Conservation (phyloP, 1,140 invertebrate genomes). For the Drosophila seguyi region DNA sequence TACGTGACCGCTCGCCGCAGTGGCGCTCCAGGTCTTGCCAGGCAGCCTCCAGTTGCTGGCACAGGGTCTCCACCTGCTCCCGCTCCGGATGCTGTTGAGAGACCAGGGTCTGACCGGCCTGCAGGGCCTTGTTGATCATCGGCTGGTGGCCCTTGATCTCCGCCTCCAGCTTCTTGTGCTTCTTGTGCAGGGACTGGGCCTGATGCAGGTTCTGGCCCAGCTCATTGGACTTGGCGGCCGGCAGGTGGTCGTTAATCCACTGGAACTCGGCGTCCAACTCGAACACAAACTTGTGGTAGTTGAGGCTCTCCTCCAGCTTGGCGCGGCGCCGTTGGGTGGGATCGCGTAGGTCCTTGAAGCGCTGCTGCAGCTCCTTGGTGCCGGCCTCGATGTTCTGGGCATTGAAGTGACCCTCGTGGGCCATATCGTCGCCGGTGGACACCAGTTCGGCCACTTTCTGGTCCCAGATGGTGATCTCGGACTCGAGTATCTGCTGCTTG, state of each 20-base stretch:
- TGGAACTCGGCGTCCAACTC: slow-evolving; percentile 97
- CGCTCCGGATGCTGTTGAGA: slow-evolving; percentile 91
- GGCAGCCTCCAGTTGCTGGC: slow-evolving; percentile 87
- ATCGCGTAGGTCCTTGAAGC: slow-evolving; percentile 88
- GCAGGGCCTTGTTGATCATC: slow-evolving; percentile 93
- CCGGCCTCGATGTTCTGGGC: slow-evolving; percentile 93
- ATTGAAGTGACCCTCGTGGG: slow-evolving; percentile 97
- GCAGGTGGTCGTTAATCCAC: slow-evolving; percentile 97
- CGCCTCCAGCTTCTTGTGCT: slow-evolving; percentile 95
- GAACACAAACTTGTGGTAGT: slow-evolving; percentile 96
- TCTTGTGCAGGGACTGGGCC: slow-evolving; percentile 96
- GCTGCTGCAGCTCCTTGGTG: slow-evolving; percentile 90
- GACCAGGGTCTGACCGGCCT: slow-evolving; percentile 89
- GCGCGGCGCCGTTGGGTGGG: slow-evolving; percentile 89
- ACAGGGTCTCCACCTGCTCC: slow-evolving; percentile 89
- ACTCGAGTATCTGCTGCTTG: slow-evolving; percentile 93
- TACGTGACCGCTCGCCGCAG: slow-evolving; percentile 90
- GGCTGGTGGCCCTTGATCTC: slow-evolving; percentile 94
- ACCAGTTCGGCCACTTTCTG: slow-evolving; percentile 91
- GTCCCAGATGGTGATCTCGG: slow-evolving; percentile 92
- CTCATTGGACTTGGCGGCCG: slow-evolving; percentile 91
- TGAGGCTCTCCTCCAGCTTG: slow-evolving; percentile 93
- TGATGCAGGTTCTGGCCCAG: slow-evolving; percentile 94
- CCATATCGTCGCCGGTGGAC: slow-evolving; percentile 94
- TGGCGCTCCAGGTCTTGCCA: slow-evolving; percentile 91